phyloP scores from a whole-genome alignment of 2,113 vertebrate species.

The Oncorhynchus keta region DNA sequence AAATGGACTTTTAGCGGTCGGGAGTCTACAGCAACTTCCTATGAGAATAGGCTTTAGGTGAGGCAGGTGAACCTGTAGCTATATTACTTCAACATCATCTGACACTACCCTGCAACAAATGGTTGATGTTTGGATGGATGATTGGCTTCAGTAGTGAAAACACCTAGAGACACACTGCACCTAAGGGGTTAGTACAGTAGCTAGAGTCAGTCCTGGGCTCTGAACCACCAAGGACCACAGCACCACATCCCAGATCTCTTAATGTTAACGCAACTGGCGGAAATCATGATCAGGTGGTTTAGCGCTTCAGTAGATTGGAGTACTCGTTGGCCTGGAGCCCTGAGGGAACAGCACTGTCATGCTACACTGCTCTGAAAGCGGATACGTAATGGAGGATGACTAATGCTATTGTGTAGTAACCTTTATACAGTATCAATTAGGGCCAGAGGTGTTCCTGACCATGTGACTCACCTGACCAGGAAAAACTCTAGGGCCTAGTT shows the following conservation, averaged over 20 bases:
- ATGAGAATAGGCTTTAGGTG: neutral
- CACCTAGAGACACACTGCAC: neutral
- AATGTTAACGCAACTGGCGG: conserved; percentile 53
- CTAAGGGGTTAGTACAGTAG: neutral
- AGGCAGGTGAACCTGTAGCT: neutral
- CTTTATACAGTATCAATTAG: too few species aligned
- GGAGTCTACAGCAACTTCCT: neutral
- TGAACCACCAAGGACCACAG: conserved; percentile 15
- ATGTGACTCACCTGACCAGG: too few species aligned
- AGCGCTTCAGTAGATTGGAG: conserved; percentile 44
- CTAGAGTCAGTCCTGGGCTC: neutral
- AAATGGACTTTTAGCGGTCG: neutral
- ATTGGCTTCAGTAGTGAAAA: neutral
- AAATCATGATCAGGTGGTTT: conserved; percentile 56
- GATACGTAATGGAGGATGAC: neutral
- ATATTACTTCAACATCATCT: too few species aligned
- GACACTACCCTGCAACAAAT: neutral
- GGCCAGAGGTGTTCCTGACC: too few species aligned
- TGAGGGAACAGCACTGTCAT: neutral
- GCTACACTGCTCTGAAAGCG: neutral
- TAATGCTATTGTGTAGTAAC: neutral
- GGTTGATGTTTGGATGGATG: neutral
- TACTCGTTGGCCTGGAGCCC: conserved; percentile 8
- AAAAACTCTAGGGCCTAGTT: neutral
- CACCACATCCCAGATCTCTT: conserved; percentile 44